Evolutionary conservation across 2,888 invertebrate genomes (phyloP), one percentile per base, ranked within the genome.

Genomic region (Macaria notata): DNA sequence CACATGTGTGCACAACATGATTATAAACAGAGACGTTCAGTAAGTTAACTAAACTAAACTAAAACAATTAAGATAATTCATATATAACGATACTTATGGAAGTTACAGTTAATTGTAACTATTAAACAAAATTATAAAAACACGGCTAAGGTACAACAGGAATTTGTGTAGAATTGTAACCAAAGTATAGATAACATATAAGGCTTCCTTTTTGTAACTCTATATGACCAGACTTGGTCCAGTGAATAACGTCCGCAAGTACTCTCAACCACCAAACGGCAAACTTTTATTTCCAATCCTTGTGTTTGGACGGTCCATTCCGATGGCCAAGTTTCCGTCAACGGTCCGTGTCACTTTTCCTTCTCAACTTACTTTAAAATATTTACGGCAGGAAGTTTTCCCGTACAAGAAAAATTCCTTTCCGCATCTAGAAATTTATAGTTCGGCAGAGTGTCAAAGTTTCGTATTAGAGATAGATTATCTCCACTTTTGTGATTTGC

Each of bases 291-390:
- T 86, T 81, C 76, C 83, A 86, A 84, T 88, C 86, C 71, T 69
- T 73, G 71, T 75, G 76, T 79, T 83, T 78, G 77, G 84, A 83
- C 84, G 79, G 83, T 84, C 87, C 86, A 87, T 88, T 88, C 84
- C 79, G 79, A 79, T 79, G 76, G 78, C 42, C 56, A 48, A 55
- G 51, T 59, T 59, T 45, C 72, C 59, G 86, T 87, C 86, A 89
- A 85, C 86, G 81, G 78, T 79, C 75, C 78, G 75, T 84, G 90
- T 88, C 91, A 88, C 84, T 88, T 87, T 83, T 84, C 78, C 82
- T 79, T 77, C 66, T 72, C 75, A 83, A 86, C 79, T 86, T 81
- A 85, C 88, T 90, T 88, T 90, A 90, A 90, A 90, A 90, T 91
- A 91, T 91, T 90, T 90, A 89, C 88, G 89, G 86, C 79, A 75